phyloP scores from a whole-genome alignment of 2,888 invertebrate genomes.

The Hyles lineata region DNA sequence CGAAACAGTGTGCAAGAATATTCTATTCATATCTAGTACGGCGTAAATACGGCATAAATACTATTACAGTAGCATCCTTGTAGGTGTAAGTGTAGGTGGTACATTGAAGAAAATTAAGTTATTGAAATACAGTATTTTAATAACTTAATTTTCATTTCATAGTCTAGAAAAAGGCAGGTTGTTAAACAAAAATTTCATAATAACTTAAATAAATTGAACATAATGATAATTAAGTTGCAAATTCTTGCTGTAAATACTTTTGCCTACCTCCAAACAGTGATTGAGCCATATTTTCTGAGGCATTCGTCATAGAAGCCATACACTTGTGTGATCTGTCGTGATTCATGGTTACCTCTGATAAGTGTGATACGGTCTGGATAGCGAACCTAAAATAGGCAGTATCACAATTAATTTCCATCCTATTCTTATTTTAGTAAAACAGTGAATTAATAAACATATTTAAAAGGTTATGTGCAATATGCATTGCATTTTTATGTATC shows the following conservation, averaged over 20 bases:
- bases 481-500: not conserved
- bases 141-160: too few relatives aligned
- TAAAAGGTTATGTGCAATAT: not conserved
- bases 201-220: not conserved
- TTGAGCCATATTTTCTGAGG: constrained; percentile 98
- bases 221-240: not conserved
- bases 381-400: constrained; percentile 88
- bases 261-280: constrained; percentile 96
- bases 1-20: too few relatives aligned
- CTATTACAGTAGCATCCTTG: too few relatives aligned
- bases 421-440: not conserved
- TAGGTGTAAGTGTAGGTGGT: too few relatives aligned
- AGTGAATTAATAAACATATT: not conserved
- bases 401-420: not conserved
- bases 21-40: too few relatives aligned
- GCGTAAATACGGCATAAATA: too few relatives aligned
- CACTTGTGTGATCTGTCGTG: constrained; percentile 99
- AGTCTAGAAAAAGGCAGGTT: too few relatives aligned
- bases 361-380: constrained; percentile 99
- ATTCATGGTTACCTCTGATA: constrained; percentile 99
- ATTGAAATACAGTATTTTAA: too few relatives aligned
- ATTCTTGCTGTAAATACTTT: constrained; percentile 14
- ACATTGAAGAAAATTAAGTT: too few relatives aligned
- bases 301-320: constrained; percentile 99
- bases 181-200: too few relatives aligned